Conservation (phyloP, 2,797 vertebrate genomes). For the Leucoraja ocellata region DNA sequence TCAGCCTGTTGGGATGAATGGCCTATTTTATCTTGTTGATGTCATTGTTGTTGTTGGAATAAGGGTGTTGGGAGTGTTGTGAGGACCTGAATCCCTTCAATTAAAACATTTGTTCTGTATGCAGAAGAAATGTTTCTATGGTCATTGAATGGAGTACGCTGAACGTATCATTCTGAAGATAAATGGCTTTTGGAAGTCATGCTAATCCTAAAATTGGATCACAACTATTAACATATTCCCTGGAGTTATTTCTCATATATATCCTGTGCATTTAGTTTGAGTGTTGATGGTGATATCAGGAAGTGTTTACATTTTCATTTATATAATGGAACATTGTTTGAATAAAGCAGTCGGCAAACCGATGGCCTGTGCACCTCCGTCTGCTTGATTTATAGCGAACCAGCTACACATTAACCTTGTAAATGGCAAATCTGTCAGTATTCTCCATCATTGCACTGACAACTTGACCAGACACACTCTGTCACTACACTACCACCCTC, state of each 20-base stretch:
- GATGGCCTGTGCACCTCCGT: background rate
- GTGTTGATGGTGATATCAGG: background rate
- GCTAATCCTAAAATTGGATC: background rate
- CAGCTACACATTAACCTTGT: background rate
- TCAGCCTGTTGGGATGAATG: background rate
- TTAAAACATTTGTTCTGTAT: background rate
- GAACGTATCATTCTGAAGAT: background rate
- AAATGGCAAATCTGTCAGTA: too few relatives aligned
- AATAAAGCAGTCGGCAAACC: background rate
- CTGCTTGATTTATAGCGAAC: background rate
- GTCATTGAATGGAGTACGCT: background rate
- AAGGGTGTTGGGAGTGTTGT: background rate
- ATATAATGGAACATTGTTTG: background rate
- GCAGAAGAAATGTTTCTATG: background rate
- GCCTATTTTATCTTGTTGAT: background rate
- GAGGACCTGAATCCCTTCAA: background rate
- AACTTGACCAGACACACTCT: too few relatives aligned
- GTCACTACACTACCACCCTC: too few relatives aligned
- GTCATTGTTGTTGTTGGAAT: background rate
- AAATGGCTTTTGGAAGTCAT: background rate
- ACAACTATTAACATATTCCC: background rate
- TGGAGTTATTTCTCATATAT: background rate
- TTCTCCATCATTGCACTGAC: too few relatives aligned
- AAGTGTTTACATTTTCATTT: background rate
- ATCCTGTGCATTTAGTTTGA: background rate